These are phyloP conservation scores for Antechinus stuartii DNA, from an alignment of 2,113 vertebrate genomes.

Conservation along the genomic window DNA sequence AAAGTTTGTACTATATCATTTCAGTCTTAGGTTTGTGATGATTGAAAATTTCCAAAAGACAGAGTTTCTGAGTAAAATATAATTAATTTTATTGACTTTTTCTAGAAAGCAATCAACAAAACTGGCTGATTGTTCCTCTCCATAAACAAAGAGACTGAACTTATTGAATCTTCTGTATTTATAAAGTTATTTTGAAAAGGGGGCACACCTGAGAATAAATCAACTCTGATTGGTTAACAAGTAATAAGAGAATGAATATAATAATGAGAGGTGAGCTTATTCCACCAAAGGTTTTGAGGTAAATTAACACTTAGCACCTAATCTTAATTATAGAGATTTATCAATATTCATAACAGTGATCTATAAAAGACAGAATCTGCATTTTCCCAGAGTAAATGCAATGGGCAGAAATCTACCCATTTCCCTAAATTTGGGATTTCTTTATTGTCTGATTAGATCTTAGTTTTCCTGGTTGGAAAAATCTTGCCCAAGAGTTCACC, in stretches of 20 bases:
- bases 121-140: background rate
- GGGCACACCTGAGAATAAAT: background rate
- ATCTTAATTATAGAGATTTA: background rate
- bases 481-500: background rate
- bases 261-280: background rate
- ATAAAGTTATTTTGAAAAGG: background rate
- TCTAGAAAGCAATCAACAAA: no score
- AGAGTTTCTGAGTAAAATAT: background rate
- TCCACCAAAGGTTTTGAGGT: background rate
- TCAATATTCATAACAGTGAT: background rate
- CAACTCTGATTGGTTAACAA: background rate
- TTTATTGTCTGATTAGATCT: background rate
- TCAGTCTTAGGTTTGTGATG: background rate
- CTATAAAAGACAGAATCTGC: background rate
- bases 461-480: background rate
- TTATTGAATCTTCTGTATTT: background rate
- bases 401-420: background rate
- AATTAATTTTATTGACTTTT: background rate
- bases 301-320: background rate
- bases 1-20: background rate
- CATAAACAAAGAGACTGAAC: background rate
- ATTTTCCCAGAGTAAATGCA: background rate
- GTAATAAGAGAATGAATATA: no score
- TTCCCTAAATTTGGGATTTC: background rate
- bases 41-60: background rate